Evolutionary conservation across 2,888 invertebrate genomes (phyloP), one percentile per base, ranked within the genome.

Genomic region (Eremobia ochroleuca): DNA sequence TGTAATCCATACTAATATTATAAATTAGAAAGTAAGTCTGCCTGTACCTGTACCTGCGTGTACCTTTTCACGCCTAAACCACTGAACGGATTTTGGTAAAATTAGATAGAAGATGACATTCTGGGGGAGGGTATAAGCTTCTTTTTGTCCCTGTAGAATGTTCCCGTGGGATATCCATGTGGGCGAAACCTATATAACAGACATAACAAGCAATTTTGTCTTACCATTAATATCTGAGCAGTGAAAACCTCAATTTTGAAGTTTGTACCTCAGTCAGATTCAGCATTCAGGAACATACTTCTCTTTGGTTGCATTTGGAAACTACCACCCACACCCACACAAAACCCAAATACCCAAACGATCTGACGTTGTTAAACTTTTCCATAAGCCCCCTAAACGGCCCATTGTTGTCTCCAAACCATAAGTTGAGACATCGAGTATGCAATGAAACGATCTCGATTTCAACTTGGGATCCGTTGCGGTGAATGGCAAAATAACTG

Each of bases 371-470:
- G 65, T 65, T 31, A 43, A 69, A 61, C 9, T 18, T 66, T 66
- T 61, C 58, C 67, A 37, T 59, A 43, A 25, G 49, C 64, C 25
- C 31, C 11, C 59, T 55, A 58, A 77, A 82, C 28, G 55, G 61
- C 69, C 78, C 72, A 72, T 81, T 82, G 82, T 82, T 77, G 72
- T 81, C 65, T 82, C 82, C 59, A 37, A 68, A 46, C 58, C 70
- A 71, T 81, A 76, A 81, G 77, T 71, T 68, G 71, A 69, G 82
- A 81, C 81, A 69, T 72, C 64, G 77, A 43, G 66, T 43, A 18
- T 40, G 59, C 61, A 37, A 28, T 37, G 34, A n/a, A 55, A 69
- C 59, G 61, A 69, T 79, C 64, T 79, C 64, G 71, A 69, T 72
- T 55, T 49, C 34, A 68, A 49, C 52, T n/a, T 59, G 43, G 64